Base-by-base conservation (phyloP, 92 coral and sea anemone species). In the Palythoa grandiflora region DNA sequence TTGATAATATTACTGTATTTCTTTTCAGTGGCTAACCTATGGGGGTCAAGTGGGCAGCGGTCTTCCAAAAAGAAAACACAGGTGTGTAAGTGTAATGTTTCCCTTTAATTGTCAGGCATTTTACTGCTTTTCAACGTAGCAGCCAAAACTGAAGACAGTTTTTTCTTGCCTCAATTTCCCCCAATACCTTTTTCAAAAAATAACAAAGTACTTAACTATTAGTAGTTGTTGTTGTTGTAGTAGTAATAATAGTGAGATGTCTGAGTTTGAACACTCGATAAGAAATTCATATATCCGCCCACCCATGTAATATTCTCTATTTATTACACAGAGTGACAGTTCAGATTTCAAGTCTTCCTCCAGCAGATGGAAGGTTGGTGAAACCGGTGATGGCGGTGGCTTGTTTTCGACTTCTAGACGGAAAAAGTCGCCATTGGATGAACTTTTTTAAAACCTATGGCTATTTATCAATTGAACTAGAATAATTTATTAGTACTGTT, bases 41-140 rank as follows among this genome's bases (percentile, higher is more conserved):
- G 86, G 86, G 86, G 86, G 47, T 81, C 86, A 81, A 81, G 86
- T 48, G 86, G 86, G 12, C 61, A 71, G 44, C 28, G 86, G n/a
- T 66, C 86, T 11, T 81, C 86, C 6, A 51, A 63, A 44, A 81
- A 81, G 74, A 81, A 68, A 68, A 81, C 66, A 81, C 86, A 81
- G 86, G 86, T 81, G 21, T 15, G 86, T 1, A 48, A 47, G 52
- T 28, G 9, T 9, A 28, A 75, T 17, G 37, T 8, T 75, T 38
- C 61, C n/a, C 21, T 52, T 17, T 6, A 39, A 73, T 13, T 6
- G 55, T 55, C 61, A 8, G 14, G 14, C 9, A 0, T 11, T 3
- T 11, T 55, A 55, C 17, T 55, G 15, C 11, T 11, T 8, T 15
- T 15, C 17, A 55, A 11, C 14, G 14, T 11, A 55, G 61, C 17